Conservation (phyloP, 2,888 invertebrate species). For the Caenorhabditis auriculariae region DNA sequence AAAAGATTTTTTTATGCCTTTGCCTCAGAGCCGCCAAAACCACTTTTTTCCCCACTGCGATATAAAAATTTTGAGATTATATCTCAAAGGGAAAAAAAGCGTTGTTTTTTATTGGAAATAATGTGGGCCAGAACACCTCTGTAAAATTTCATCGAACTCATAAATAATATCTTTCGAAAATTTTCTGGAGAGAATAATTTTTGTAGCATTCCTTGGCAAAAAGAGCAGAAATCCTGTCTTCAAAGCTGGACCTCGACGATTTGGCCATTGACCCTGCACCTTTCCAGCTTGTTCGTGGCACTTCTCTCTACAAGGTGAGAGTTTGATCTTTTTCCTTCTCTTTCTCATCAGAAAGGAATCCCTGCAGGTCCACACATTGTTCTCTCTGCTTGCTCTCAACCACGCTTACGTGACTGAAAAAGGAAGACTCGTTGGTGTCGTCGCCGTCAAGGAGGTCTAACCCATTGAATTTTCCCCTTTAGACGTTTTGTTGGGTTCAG, state of each 20-base stretch:
- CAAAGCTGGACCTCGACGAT: slow-evolving; percentile 62
- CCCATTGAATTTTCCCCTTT: not conserved
- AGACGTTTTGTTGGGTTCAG: slow-evolving; percentile 11
- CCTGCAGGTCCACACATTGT: slow-evolving; percentile 93
- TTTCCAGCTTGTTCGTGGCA: slow-evolving; percentile 60
- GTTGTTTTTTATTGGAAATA: not conserved
- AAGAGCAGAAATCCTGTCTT: slow-evolving; percentile 42
- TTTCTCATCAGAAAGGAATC: slow-evolving; percentile 70
- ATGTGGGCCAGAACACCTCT: not conserved
- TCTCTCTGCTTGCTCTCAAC: slow-evolving; percentile 97
- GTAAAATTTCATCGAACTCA: not conserved
- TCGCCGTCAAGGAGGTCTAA: slow-evolving; percentile 87
- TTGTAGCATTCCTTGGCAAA: slow-evolving; percentile 47
- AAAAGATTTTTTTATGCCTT: too few species aligned
- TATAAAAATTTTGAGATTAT: too few species aligned
- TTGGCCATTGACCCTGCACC: slow-evolving; percentile 85
- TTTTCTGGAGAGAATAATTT: not conserved
- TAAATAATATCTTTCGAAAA: slow-evolving; percentile 3
- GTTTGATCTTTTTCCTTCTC: not conserved
- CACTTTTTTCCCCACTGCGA: too few species aligned
- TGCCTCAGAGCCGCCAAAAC: too few species aligned
- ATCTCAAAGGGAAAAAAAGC: too few species aligned
- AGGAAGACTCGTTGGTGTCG: slow-evolving; percentile 90
- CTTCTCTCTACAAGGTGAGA: slow-evolving; percentile 57
- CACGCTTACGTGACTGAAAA: slow-evolving; percentile 97